Evolutionary conservation across 2,888 invertebrate genomes (phyloP).

Genomic region (Brenthis ino): DNA sequence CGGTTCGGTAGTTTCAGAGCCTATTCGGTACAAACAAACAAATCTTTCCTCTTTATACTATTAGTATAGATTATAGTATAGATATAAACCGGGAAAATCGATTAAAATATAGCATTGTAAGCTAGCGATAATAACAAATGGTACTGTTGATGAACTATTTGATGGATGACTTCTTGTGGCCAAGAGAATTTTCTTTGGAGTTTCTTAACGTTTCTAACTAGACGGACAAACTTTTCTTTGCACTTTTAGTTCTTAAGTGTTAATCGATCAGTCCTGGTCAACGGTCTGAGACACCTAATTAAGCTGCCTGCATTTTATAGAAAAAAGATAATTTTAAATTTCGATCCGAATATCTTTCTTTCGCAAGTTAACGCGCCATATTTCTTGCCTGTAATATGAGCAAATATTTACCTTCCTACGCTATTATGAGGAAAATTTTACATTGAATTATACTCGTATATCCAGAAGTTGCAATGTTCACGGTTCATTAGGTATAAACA

Average conservation of each 20-base stretch:
- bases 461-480: slow-evolving; percentile 55
- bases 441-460: slow-evolving; percentile 51
- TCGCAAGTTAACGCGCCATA: slow-evolving; percentile 14
- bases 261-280: slow-evolving; percentile 71
- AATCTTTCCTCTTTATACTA: too few species aligned
- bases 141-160: slow-evolving; percentile 51
- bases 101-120: slow-evolving; percentile 30
- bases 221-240: slow-evolving; percentile 62
- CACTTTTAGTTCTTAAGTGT: slow-evolving; percentile 64
- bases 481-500: slow-evolving; percentile 58
- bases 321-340: slow-evolving; percentile 6
- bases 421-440: slow-evolving; percentile 50
- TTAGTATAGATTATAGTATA: too few species aligned
- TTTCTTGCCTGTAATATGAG: slow-evolving; percentile 16
- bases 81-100: slow-evolving; percentile 10
- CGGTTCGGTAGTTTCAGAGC: too few species aligned
- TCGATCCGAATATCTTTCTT: not conserved
- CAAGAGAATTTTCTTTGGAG: slow-evolving; percentile 57
- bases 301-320: slow-evolving; percentile 28
- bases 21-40: too few species aligned
- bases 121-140: slow-evolving; percentile 16
- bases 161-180: slow-evolving; percentile 67
- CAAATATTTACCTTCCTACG: slow-evolving; percentile 12
- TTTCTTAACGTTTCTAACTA: slow-evolving; percentile 66
- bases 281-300: slow-evolving; percentile 57